A percentile compares a stretch with the other conserved stretches of the same genome.
phyloP scores from a whole-genome alignment of 2,113 vertebrate genomes.

The Anthoscopus minutus region DNA sequence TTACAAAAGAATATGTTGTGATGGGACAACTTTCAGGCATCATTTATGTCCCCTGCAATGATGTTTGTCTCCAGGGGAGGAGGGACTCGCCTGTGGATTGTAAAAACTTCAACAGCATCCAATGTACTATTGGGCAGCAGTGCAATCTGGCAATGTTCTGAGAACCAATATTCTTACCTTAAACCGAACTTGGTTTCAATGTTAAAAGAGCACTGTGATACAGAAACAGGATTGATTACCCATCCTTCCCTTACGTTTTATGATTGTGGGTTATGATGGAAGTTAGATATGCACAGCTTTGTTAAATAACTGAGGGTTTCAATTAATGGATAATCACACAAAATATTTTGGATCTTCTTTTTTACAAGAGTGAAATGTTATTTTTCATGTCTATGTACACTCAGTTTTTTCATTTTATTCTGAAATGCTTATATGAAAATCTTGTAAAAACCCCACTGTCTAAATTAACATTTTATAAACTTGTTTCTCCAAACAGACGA shows the following conservation, averaged over 20 bases:
- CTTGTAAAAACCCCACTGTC: background rate
- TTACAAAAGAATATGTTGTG: background rate
- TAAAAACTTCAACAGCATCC: background rate
- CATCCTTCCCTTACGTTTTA: background rate
- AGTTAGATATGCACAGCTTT: background rate
- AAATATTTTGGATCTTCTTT: background rate
- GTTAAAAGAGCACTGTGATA: background rate
- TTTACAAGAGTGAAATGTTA: background rate
- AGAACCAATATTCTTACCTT: conserved; percentile 31
- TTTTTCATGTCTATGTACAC: background rate
- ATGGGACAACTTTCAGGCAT: background rate
- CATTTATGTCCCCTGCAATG: background rate
- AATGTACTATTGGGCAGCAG: background rate
- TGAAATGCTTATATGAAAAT: background rate
- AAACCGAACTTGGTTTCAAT: conserved; percentile 7
- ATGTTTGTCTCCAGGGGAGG: background rate
- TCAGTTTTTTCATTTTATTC: background rate
- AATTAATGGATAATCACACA: background rate
- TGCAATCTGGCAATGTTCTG: background rate
- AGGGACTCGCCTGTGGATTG: background rate
- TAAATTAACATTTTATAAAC: background rate
- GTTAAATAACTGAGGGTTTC: background rate
- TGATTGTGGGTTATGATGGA: background rate
- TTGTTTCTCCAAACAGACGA: background rate
- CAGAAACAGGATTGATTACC: background rate